Evolutionary conservation across 2,797 vertebrate genomes (phyloP).

Genomic region (Typhlichthys subterraneus): DNA sequence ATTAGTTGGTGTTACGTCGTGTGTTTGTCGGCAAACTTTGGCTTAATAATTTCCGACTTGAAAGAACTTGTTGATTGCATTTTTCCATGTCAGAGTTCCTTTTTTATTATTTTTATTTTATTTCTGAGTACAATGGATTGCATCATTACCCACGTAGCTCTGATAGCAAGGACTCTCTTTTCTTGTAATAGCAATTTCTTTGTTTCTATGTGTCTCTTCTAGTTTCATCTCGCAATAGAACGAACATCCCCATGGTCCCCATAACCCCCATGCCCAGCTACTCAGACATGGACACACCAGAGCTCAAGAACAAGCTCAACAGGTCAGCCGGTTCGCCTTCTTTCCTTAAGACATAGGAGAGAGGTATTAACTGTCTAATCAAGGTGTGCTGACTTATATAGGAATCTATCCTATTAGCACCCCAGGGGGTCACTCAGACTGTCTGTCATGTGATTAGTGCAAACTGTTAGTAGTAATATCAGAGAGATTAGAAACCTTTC

Average conservation of each 20-base stretch:
- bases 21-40: too few species aligned
- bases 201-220: conserved; percentile 22
- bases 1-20: too few species aligned
- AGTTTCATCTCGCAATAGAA: conserved; percentile 60
- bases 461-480: too few species aligned
- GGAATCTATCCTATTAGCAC: conserved; percentile 35
- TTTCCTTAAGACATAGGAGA: background rate
- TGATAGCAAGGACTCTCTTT: background rate
- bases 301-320: conserved; percentile 89
- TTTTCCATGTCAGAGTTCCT: too few species aligned
- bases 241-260: conserved; percentile 68
- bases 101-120: too few species aligned
- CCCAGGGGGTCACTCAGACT: conserved; percentile 6
- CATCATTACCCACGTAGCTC: background rate
- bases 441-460: conserved; percentile 6
- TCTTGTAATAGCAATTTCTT: background rate
- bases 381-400: conserved; percentile 17
- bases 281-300: conserved; percentile 93
- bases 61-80: too few species aligned
- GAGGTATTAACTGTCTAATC: conserved; percentile 6
- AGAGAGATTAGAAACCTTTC: too few species aligned
- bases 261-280: conserved; percentile 90
- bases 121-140: too few species aligned
- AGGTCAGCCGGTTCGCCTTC: conserved; percentile 74
- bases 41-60: too few species aligned